Base-by-base conservation (phyloP, 2,888 invertebrate species). In the Thelaira solivaga region DNA sequence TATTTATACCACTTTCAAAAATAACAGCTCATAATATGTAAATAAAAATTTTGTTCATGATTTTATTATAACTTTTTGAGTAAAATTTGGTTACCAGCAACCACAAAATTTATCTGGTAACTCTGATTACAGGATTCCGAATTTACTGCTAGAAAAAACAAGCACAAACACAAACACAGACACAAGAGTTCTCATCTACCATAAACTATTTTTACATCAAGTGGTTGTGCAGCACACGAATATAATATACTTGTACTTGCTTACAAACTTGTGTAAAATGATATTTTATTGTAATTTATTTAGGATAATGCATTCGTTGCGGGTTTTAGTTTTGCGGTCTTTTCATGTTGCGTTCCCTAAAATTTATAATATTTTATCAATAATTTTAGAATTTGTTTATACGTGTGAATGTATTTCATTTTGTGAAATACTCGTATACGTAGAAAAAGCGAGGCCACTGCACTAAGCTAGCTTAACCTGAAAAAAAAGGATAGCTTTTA, bases 201-300 rank as follows among this genome's bases (percentile, higher is more conserved):
- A n/a, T n/a, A n/a, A n/a, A n/a, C n/a, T 67, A 45, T 53, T 53
- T 62, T 47, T 31, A 64, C 29, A 55, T 39, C 36, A 55, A 53
- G 62, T 62, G 53, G 61, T 59, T 53, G 22, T 36, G 34, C 36
- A 22, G 51, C 20, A 10, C 26, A 34, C 20, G 18, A 10, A 26
- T 43, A 29, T 0, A 10, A n/a, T 4, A 6, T n/a, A 29, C 16
- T n/a, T 39, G 26, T 20, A 24, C 26, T n/a, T n/a, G n/a, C n/a
- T n/a, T n/a, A 6, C 31, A 49, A 34, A 43, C 8, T 29, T 36
- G n/a, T 76, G 65, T 76, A 71, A 71, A 45, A 20, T 26, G 64
- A 72, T 72, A 72, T 65, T 65, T 65, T 76, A 61, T 65, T 65
- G 57, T 71, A 71, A 65, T 76, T 65, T 71, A 64, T 59, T 76